Base-by-base conservation (phyloP, 1,140 invertebrate species). In the Pteromalus puparum region DNA sequence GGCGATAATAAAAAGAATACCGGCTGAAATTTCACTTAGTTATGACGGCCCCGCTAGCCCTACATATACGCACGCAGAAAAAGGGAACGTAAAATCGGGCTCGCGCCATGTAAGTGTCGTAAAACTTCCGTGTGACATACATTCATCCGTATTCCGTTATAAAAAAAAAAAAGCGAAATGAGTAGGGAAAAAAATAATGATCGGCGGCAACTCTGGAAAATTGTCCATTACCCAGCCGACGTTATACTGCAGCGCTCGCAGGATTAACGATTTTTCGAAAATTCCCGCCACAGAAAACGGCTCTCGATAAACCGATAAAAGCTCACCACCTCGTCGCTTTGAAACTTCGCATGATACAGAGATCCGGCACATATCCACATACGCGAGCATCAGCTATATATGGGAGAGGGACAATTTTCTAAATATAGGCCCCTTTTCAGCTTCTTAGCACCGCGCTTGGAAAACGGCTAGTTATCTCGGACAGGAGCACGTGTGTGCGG, bases 251-350 rank as follows among this genome's bases (percentile, higher is more conserved):
- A 28, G 3, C 5, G 12, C 67, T 28, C 9, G 3, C 24, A 15
- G 15, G 5, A 70, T 70, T 68, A 68, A 70, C 67, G 67, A 70
- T 70, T 70, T 70, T 70, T 70, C 67, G 26, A 30, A 30, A 70
- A 4, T 70, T 30, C 67, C 26, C 24, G 67, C 26, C 67, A 12
- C 21, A 30, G 18, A 61, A 61, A 26, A 7, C 67, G 5, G 26
- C 38, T 61, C 2, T 10, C 67, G 67, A 28, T 70, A 70, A 70
- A 28, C 67, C 24, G 26, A 70, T 70, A 18, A 70, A 70, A 70
- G 67, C 24, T 26, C 7, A 10, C 1, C 24, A 18, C 67, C 26
- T 34, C 30, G 3, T 30, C 2, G 30, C 30, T 28, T n/a, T 18
- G 61, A 65, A 18, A 65, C 24, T 13, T 7, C 9, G 3, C 26